Conservation (phyloP, 2,888 invertebrate species). For the Clitarchus hookeri region DNA sequence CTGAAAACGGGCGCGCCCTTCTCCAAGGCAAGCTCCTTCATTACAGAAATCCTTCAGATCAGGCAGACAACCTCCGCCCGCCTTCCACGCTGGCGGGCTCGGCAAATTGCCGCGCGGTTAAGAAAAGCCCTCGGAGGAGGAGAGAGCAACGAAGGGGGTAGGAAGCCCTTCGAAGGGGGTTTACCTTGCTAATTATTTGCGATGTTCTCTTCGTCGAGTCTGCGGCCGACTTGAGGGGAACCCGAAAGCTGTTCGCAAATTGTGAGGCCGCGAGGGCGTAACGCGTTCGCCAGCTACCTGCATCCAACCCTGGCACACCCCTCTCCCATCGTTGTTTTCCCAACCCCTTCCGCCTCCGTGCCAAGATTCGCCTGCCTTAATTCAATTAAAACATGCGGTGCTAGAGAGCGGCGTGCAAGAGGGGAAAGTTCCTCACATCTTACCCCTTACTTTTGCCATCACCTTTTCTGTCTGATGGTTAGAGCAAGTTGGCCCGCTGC, state of each 20-base stretch:
- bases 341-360: background rate
- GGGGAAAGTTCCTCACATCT: background rate
- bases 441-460: background rate
- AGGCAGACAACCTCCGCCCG: background rate
- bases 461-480: background rate
- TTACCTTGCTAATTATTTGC: conserved; percentile 14
- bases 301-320: background rate
- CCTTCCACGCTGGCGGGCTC: background rate
- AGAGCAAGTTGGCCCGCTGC: background rate
- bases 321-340: too few relatives aligned
- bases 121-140: background rate
- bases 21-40: background rate
- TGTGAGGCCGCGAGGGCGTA: background rate
- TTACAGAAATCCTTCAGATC: background rate
- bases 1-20: background rate
- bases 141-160: background rate
- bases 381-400: background rate
- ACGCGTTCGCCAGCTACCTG: conserved; percentile 8
- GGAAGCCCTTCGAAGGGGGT: background rate
- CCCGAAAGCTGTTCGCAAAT: conserved; percentile 11
- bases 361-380: background rate
- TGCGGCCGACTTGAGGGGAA: conserved; percentile 1
- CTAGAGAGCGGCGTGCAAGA: background rate
- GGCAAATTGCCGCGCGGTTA: conserved; percentile 2
- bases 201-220: conserved; percentile 14